phyloP scores from a whole-genome alignment of 2,113 vertebrate genomes.

The Anhinga rufa region DNA sequence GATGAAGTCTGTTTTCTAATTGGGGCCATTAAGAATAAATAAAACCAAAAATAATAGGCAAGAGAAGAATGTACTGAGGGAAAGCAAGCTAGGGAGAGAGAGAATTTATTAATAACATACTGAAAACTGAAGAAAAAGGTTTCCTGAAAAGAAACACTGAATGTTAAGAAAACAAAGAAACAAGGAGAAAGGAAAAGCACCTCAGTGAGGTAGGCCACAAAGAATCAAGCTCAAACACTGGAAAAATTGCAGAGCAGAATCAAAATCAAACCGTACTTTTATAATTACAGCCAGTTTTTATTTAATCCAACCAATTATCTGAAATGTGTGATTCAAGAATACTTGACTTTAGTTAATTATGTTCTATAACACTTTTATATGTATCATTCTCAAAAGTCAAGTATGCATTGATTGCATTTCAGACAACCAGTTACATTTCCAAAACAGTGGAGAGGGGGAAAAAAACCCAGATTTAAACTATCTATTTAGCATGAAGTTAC shows the following conservation, averaged over 20 bases:
- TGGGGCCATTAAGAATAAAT: background rate
- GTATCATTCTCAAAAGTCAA: constrained; percentile 66
- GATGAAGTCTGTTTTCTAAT: background rate
- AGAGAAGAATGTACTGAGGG: background rate
- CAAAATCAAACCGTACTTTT: constrained; percentile 24
- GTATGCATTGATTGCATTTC: constrained; percentile 52
- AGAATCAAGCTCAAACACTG: background rate
- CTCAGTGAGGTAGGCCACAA: background rate
- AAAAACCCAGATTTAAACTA: background rate
- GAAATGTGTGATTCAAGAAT: constrained; percentile 55
- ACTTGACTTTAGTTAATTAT: constrained; percentile 64
- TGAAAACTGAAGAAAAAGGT: background rate
- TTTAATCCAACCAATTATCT: constrained; percentile 58
- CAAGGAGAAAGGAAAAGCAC: background rate
- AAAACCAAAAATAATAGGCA: background rate
- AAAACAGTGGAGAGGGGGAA: background rate
- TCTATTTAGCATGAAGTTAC: background rate
- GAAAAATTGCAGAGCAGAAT: background rate
- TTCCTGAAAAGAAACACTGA: background rate
- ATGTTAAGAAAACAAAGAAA: background rate
- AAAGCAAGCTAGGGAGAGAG: background rate
- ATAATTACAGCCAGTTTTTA: constrained; percentile 48
- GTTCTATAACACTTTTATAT: constrained; percentile 36
- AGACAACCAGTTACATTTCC: constrained; percentile 20
- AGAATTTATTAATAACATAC: background rate